These are phyloP conservation scores for Paramormyrops hopkinsi DNA, from an alignment of 2,797 vertebrate species.

Conservation along the genomic window DNA sequence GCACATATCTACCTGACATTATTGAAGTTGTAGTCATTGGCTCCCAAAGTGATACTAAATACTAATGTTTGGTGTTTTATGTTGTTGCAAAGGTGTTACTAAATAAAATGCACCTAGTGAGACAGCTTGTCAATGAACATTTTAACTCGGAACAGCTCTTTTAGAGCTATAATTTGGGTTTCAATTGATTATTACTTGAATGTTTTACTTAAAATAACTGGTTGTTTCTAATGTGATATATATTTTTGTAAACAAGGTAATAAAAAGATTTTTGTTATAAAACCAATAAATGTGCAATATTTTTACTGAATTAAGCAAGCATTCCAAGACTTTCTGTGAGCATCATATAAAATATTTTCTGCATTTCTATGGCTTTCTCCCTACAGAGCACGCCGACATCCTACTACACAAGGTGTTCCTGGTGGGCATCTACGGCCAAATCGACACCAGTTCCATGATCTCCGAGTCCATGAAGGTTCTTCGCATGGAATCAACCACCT, in stretches of 20 bases:
- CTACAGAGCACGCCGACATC: constrained; percentile 83
- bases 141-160: background rate
- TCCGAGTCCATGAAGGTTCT: constrained; percentile 90
- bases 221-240: background rate
- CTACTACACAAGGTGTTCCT: constrained; percentile 91
- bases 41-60: background rate
- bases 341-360: background rate
- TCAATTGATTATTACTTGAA: background rate
- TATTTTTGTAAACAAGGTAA: background rate
- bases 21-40: background rate
- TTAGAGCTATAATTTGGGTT: background rate
- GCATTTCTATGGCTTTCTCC: background rate
- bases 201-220: background rate
- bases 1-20: background rate
- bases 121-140: background rate
- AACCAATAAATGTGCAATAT: background rate
- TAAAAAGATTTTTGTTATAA: background rate
- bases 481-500: constrained; percentile 91
- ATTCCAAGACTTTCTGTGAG: background rate
- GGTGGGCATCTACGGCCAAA: constrained; percentile 91
- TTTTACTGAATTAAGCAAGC: background rate
- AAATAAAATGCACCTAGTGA: background rate
- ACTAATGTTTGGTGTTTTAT: background rate
- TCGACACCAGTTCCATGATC: constrained; percentile 95
- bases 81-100: background rate